Evolutionary conservation across 1,140 invertebrate species (phyloP).

Genomic region (Leptopilina clavipes): DNA sequence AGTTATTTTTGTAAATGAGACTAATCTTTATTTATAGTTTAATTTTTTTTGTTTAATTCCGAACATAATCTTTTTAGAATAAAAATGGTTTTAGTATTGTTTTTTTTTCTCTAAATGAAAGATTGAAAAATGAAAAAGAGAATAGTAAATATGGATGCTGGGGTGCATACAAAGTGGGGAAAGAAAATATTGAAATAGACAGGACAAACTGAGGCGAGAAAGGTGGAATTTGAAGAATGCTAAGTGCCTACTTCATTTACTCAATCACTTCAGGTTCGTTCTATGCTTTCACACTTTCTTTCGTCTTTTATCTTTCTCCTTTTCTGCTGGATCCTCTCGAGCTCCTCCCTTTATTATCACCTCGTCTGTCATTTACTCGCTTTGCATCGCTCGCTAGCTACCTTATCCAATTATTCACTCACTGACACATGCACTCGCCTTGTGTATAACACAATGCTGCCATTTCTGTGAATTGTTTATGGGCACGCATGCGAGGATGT

Average conservation of each 20-base stretch:
- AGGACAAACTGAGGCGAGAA: slow-evolving; percentile 15
- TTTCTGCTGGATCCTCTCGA: slow-evolving; percentile 36
- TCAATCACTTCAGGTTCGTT: slow-evolving; percentile 52
- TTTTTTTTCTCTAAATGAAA: too few relatives aligned
- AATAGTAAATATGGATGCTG: neutral
- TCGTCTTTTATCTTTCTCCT: slow-evolving; percentile 27
- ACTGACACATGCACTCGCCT: slow-evolving; percentile 14
- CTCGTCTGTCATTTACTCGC: slow-evolving; percentile 29
- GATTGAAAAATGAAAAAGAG: too few relatives aligned
- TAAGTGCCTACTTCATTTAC: slow-evolving; percentile 61
- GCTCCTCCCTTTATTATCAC: slow-evolving; percentile 31
- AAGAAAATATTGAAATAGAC: slow-evolving; percentile 31
- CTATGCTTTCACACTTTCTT: slow-evolving; percentile 9
- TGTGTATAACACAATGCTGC: slow-evolving; percentile 19
- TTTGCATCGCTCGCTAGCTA: slow-evolving; percentile 18
- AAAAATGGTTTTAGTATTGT: too few relatives aligned
- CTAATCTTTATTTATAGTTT: too few relatives aligned
- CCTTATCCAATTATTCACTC: slow-evolving; percentile 32
- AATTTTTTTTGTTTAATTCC: too few relatives aligned
- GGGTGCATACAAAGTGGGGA: too few relatives aligned
- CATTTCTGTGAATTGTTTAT: slow-evolving; percentile 26
- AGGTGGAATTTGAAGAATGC: slow-evolving; percentile 50
- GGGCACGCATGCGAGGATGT: slow-evolving; percentile 30
- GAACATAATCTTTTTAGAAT: too few relatives aligned
- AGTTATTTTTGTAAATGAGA: too few relatives aligned